Evolutionary conservation across 2,113 vertebrate species (phyloP).

Genomic region (pig (Sus scrofa)): T2T-Sscrofa CM000824.6:48045001-48045500

Average conservation of each 20-base stretch:
- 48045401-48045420: background rate
- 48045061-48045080: background rate
- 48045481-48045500: background rate
- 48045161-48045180: background rate
- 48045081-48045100: background rate
- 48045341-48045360: background rate
- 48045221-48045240: background rate
- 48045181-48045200: background rate
- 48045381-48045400: background rate
- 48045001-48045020: background rate
- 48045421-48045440: background rate
- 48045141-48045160: background rate
- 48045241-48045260: background rate
- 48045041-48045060: background rate
- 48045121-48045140: background rate
- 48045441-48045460: background rate
- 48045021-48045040: background rate
- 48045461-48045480: background rate
- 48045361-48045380: background rate
- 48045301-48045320: background rate
- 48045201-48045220: background rate
- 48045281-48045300: background rate
- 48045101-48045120: background rate
- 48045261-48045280: background rate
- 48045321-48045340: background rate